Base-by-base conservation (phyloP, 2,113 vertebrate species). In the Zingel zingel region DNA sequence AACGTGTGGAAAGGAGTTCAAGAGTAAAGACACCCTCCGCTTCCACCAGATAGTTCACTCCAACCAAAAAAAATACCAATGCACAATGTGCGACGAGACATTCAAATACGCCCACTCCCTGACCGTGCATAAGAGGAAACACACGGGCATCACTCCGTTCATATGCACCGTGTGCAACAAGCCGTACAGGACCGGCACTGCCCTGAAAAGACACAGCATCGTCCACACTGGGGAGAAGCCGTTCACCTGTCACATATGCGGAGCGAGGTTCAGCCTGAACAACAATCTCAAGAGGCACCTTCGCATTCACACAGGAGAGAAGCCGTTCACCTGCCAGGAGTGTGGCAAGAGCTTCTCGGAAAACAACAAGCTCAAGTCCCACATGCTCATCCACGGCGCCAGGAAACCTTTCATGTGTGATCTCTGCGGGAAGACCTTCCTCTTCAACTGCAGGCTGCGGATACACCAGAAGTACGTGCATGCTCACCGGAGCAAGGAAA, bases 41-140 rank as follows among this genome's bases (percentile, higher is more conserved):
- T 94, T 94, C 88, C 93, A 94, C 43, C 92, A 92, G 86, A 90
- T 89, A 73, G 93, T 92, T 3, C 93, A 94, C 92, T 90, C 91
- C 0, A 86, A 61, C 59, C 3, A 84, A 59, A 93, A 86, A 6
- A 93, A 93, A 5, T 93, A 93, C 83, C 90, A 93, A 4, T 94
- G 93, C 81, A 36, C 66, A 0, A 84, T 92, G 89, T 94, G 93
- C 4, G 93, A 94, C 0, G 92, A 94, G 87, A 82, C 86, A 1
- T 94, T 93, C 58, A 94, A 92, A 18, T 92, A 94, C 1, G 91
- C 93, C 50, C 91, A 94, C 80, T 93, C 92, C 0, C 88, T 94
- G 59, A 94, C 92, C 0, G 93, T 94, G 74, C 93, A 94, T 6
- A 93, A 92, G 86, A 88, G 92, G 84, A 94, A 93, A 18, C 93